Evolutionary conservation across 2,888 invertebrate species (phyloP), one percentile per base, ranked within the genome.

Genomic region (Ormyrus pomaceus): DNA sequence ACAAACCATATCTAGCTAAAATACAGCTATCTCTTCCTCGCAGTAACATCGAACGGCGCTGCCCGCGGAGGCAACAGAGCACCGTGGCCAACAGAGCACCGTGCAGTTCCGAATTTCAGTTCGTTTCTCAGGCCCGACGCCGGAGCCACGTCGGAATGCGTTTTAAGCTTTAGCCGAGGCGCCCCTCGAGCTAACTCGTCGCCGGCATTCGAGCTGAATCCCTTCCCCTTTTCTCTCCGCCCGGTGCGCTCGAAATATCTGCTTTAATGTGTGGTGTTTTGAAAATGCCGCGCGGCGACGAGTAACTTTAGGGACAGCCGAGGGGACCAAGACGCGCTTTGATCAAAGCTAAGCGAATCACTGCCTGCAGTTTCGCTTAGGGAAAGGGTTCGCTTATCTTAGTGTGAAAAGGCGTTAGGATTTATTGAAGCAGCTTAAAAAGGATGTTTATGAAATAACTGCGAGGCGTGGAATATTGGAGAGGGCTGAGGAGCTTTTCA

Each of bases 211-310:
- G 55, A 48, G 46, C 46, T 19, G 48, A 55, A n/a, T 64, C 48
- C 64, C n/a, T 34, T 55, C 58, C 19, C 61, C 61, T 55, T 45
- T 50, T 61, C 62, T 53, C 56, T 13, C 6, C 19, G 53, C 51
- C 53, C 70, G 45, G 55, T 56, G 76, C 53, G 68, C 82, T 79
- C 69, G 70, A 82, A 82, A 82, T 82, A 82, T 81, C 82, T 71
- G 56, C 80, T 82, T 82, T 79, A 82, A 82, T 78, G 76, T 70
- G 53, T 5, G 64, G 53, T 78, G 77, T 81, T 78, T 79, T 70
- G 64, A 82, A 74, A 73, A 76, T 69, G 65, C 62, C 50, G 13
- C 0, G 51, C 58, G 71, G 62, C 34, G 51, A 50, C 51, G 45
- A 48, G 55, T 34, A 34, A 34, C 34, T 34, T 4, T 4, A 34